Evolutionary conservation across 2,888 invertebrate species (phyloP), one percentile per base, ranked within the genome.

Genomic region (Drosophila koepferae): DNA sequence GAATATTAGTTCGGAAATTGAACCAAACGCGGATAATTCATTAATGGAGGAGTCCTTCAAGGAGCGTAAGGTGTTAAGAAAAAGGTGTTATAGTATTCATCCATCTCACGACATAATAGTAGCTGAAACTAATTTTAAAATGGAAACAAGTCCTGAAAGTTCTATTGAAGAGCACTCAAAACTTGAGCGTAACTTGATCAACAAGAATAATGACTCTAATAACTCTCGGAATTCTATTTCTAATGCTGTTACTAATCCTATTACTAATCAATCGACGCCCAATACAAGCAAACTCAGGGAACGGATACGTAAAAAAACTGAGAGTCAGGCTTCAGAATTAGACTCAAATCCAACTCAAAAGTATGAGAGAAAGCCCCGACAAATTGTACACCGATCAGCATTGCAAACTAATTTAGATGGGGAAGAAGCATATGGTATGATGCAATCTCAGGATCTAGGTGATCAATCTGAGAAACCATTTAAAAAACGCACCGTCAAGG

Each of bases 361-460:
- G 23, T 23, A 16, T 7, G 60, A 46, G 20, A 48, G 40, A 14
- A 49, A 51, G 28, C 34, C 12, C 1, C 58, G 18, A 9, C 61
- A 38, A 41, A 7, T 14, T 23, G 9, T 5, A 1, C 51, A 51
- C 28, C 40, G 36, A 14, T 36, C 43, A 10, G 61, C 38, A 16
- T 12, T 59, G 36, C 48, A 69, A 38, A 58, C 41, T 3, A 53
- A 46, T 58, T 41, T 71, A 18, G 63, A 63, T 38, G 43, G 1
- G 12, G 46, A 72, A n/a, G 46, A 28, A 36, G 14, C 18, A 2
- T 6, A 9, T 12, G 6, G 18, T 0, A 3, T 16, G 3, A n/a
- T 51, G 0, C 41, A 31, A 16, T 23, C 53, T 18, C 23, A 16
- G 12, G 23, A 40, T 2, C 2, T 18, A 4, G 12, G 1, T 8